These are phyloP conservation scores for Leptocoma aspasia DNA, from an alignment of 2,113 vertebrate species.

Conservation along the genomic window DNA sequence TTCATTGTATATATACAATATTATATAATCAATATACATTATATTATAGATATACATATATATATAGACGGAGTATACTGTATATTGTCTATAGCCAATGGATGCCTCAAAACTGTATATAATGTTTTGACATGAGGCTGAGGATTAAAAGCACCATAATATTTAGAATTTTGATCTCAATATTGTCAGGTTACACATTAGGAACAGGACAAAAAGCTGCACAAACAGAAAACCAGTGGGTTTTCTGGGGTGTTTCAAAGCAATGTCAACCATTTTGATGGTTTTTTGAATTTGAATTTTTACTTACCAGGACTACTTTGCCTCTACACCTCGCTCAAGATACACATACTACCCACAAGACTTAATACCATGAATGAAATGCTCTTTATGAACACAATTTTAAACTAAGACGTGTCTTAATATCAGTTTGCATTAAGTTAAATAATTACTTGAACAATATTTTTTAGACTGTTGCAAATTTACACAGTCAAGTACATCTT, in stretches of 20 bases:
- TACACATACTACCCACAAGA: background rate
- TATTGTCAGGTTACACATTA: background rate
- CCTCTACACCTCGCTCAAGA: background rate
- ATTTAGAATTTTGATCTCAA: background rate
- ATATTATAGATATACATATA: background rate
- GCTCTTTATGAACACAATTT: background rate
- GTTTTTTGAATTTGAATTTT: background rate
- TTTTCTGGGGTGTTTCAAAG: background rate
- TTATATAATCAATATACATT: background rate
- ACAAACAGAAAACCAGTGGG: background rate
- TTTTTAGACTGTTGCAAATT: background rate
- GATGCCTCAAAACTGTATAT: background rate
- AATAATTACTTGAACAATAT: background rate
- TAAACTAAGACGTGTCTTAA: background rate
- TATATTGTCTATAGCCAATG: background rate
- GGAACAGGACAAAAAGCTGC: background rate
- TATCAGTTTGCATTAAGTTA: background rate
- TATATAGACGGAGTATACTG: background rate
- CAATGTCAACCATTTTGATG: background rate
- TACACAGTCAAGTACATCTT: background rate
- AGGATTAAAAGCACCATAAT: background rate
- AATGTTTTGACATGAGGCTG: background rate
- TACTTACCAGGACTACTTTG: background rate
- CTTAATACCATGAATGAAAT: background rate
- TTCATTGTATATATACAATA: background rate